These are phyloP conservation scores for Haemorhous mexicanus DNA, from an alignment of 2,113 vertebrate species.

Conservation along the genomic window DNA sequence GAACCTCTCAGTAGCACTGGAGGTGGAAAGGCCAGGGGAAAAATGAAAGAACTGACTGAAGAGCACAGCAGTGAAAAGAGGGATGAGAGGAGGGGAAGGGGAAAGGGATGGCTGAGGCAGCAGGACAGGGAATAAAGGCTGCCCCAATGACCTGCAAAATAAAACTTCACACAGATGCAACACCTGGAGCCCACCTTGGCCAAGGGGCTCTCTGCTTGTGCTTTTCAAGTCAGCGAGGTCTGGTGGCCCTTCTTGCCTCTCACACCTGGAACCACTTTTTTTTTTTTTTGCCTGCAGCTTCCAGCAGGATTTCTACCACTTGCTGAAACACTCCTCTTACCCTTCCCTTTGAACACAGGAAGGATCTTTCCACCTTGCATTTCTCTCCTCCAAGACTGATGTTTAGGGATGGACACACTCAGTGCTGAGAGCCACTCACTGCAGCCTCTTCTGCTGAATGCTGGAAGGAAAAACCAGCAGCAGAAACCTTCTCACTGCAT, in stretches of 20 bases:
- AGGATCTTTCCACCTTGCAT: neutral
- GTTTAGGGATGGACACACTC: neutral
- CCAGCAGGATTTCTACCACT: neutral
- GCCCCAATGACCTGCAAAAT: neutral
- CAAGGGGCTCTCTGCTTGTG: neutral
- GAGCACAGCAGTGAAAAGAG: neutral
- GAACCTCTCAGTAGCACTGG: neutral
- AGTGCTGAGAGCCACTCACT: neutral
- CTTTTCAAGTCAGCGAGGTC: neutral
- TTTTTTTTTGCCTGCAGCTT: neutral
- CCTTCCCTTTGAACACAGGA: neutral
- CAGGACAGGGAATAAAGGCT: neutral
- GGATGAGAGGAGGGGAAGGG: neutral
- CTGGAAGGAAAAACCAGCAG: neutral
- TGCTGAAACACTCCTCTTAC: neutral
- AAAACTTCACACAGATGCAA: neutral
- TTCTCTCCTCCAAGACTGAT: neutral
- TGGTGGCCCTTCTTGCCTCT: neutral
- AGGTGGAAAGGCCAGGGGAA: neutral
- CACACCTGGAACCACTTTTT: neutral
- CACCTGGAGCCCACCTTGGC: neutral
- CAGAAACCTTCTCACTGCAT: neutral
- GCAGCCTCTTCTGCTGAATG: neutral
- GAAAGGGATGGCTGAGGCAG: neutral
- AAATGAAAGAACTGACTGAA: too few species aligned